A percentile compares a stretch with the other conserved stretches of the same genome.
Evolutionary conservation across 2,888 invertebrate genomes (phyloP).

Genomic region (Drosophila paranaensis): DNA sequence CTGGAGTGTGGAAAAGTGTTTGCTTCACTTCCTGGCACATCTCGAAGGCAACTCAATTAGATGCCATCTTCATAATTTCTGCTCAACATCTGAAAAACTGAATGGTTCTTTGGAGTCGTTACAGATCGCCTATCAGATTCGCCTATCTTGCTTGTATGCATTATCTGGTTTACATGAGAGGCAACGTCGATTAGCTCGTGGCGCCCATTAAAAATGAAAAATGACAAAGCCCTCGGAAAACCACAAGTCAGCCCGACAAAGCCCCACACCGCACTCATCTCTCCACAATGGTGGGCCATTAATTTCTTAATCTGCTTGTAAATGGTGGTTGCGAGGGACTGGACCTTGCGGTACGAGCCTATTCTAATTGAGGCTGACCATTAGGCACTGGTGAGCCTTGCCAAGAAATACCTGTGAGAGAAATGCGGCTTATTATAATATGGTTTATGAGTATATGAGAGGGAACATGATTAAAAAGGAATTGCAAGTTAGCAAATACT

Average conservation of each 20-base stretch:
- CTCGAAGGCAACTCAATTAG: conserved; percentile 33
- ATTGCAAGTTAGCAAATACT: conserved; percentile 15
- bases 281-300: conserved; percentile 19
- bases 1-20: not conserved
- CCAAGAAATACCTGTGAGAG: conserved; percentile 31
- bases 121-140: too few relatives aligned
- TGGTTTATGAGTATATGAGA: not conserved
- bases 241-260: conserved; percentile 29
- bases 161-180: conserved; percentile 18
- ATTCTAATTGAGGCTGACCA: conserved; percentile 28
- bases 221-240: conserved; percentile 26
- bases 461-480: not conserved
- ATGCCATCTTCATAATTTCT: conserved; percentile 7
- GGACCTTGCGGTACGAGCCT: conserved; percentile 3
- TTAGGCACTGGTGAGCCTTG: conserved; percentile 34
- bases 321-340: conserved; percentile 8
- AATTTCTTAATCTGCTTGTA: conserved; percentile 47
- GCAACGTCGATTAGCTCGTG: not conserved
- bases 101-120: conserved; percentile 6
- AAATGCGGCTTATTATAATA: conserved; percentile 11
- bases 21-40: conserved; percentile 18
- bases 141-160: not conserved
- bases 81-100: conserved; percentile 1
- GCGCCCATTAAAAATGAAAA: conserved; percentile 40
- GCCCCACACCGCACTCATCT: not conserved